Conservation (phyloP, 2,797 vertebrate species). For the Lateolabrax maculatus region DNA sequence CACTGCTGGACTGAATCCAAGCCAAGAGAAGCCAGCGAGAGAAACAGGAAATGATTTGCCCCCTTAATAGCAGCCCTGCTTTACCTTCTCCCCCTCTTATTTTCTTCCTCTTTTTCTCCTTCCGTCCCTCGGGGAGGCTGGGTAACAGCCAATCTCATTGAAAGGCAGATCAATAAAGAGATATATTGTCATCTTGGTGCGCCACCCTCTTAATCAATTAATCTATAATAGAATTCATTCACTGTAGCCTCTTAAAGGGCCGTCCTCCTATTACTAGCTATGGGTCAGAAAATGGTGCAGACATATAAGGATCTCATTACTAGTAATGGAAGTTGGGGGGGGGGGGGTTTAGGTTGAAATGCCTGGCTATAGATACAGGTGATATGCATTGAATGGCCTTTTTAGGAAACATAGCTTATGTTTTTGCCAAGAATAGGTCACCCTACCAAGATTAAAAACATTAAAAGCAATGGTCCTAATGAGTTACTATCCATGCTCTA, state of each 20-base stretch:
- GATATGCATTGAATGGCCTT: slow-evolving; percentile 59
- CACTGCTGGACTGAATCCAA: slow-evolving; percentile 39
- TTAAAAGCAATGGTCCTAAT: slow-evolving; percentile 47
- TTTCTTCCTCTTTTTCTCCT: slow-evolving; percentile 32
- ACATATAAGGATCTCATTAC: slow-evolving; percentile 53
- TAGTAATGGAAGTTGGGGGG: slow-evolving; percentile 51
- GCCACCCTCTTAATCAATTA: slow-evolving; percentile 86
- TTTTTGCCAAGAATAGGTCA: slow-evolving; percentile 20
- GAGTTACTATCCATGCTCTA: slow-evolving; percentile 61
- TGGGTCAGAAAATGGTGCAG: slow-evolving; percentile 53
- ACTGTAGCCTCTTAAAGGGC: slow-evolving; percentile 78
- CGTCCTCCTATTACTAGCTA: slow-evolving; percentile 54
- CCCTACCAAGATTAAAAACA: slow-evolving; percentile 44
- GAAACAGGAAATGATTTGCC: slow-evolving; percentile 80
- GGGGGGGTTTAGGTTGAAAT: slow-evolving; percentile 36
- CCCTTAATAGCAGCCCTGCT: slow-evolving; percentile 58
- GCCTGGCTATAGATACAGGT: slow-evolving; percentile 46
- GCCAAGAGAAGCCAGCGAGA: slow-evolving; percentile 22
- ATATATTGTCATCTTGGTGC: slow-evolving; percentile 84
- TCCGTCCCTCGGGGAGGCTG: slow-evolving; percentile 67
- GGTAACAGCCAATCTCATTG: slow-evolving; percentile 83
- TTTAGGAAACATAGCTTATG: slow-evolving; percentile 36
- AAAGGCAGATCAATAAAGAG: slow-evolving; percentile 86
- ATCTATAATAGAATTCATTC: slow-evolving; percentile 85
- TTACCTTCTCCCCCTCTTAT: slow-evolving; percentile 45